A percentile compares a stretch with the other conserved stretches of the same genome.
phyloP scores from a whole-genome alignment of 2,113 vertebrate genomes.

The Erythrolamprus reginae region DNA sequence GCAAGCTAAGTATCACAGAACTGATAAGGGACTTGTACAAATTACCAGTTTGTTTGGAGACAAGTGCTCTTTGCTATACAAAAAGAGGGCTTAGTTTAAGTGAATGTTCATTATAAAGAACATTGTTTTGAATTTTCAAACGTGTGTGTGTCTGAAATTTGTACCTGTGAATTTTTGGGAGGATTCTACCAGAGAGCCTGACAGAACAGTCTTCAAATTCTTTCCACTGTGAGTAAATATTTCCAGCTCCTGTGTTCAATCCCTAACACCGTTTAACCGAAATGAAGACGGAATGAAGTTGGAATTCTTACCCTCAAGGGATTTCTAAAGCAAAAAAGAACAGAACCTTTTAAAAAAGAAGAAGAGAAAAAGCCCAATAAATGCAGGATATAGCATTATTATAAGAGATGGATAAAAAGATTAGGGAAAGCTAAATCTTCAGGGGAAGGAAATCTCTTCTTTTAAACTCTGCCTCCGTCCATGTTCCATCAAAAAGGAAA shows the following conservation, averaged over 20 bases:
- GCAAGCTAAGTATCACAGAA: no score
- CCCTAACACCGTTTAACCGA: conserved; percentile 14
- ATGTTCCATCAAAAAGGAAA: conserved; percentile 25
- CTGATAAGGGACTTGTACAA: no score
- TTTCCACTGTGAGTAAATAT: conserved; percentile 16
- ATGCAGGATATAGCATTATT: conserved; percentile 22
- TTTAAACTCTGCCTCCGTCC: conserved; percentile 44
- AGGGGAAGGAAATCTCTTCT: conserved; percentile 52
- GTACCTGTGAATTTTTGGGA: no score
- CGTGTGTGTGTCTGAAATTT: no score
- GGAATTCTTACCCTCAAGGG: background rate
- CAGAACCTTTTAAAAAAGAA: background rate
- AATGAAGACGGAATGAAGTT: background rate
- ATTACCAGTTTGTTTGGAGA: no score
- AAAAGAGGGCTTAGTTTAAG: no score
- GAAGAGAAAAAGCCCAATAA: conserved; percentile 12
- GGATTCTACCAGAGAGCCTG: no score
- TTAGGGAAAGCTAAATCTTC: conserved; percentile 46
- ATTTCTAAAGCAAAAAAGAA: conserved; percentile 16
- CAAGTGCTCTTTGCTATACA: no score
- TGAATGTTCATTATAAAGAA: no score
- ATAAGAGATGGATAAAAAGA: conserved; percentile 44
- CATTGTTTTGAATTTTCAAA: no score
- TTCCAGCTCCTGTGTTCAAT: conserved; percentile 8
- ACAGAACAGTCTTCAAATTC: background rate